Conservation (phyloP, 92 coral and sea anemone species). For the Parazoanthus swiftii region DNA sequence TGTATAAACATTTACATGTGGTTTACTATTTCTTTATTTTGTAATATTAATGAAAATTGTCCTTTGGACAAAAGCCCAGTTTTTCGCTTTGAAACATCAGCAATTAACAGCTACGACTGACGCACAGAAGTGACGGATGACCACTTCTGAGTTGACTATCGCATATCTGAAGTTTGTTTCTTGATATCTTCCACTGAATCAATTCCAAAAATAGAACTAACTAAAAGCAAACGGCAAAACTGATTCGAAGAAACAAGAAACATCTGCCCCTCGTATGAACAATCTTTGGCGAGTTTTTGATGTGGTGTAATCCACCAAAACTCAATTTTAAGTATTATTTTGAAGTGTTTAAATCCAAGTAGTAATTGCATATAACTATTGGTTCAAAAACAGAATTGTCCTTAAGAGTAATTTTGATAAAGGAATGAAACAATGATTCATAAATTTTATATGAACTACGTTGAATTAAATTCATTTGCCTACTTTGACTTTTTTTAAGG, state of each 20-base stretch:
- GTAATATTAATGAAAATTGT: slow-evolving; percentile 20
- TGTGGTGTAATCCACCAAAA: not conserved
- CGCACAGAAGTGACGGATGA: not conserved
- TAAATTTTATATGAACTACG: not conserved
- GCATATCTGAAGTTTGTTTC: not conserved
- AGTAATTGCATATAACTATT: not conserved
- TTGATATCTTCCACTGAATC: not conserved
- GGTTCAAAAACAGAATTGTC: not conserved
- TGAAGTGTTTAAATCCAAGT: not conserved
- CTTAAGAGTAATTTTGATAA: not conserved
- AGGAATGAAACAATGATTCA: not conserved
- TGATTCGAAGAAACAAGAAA: not conserved
- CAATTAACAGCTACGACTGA: not conserved
- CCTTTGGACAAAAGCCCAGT: slow-evolving; percentile 16
- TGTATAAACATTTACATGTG: slow-evolving; percentile 13
- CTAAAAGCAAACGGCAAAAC: not conserved
- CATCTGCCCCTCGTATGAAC: not conserved
- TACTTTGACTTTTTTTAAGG: not conserved
- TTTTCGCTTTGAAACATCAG: not conserved
- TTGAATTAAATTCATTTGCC: slow-evolving; percentile 4
- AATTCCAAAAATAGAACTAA: not conserved
- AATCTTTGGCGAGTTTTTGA: no score
- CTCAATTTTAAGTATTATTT: not conserved
- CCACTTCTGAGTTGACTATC: not conserved
- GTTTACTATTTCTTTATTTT: slow-evolving; percentile 18